Evolutionary conservation across 2,113 vertebrate species (phyloP).

Genomic region (Pomatorhinus ruficollis): DNA sequence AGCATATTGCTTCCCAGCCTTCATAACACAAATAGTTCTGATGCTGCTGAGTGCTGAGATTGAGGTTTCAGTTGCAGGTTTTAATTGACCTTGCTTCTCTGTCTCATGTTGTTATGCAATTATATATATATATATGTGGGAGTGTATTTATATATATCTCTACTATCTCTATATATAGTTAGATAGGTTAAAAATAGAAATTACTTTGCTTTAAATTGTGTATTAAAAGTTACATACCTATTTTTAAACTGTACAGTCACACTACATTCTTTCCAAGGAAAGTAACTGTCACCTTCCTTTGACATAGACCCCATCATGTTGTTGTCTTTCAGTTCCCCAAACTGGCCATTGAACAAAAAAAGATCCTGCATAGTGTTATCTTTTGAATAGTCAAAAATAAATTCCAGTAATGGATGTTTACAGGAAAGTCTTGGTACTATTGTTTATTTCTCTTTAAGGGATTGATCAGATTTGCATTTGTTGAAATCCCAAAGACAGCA

Average conservation of each 20-base stretch:
- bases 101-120: conserved; percentile 28
- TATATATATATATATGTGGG: background rate
- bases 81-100: conserved; percentile 36
- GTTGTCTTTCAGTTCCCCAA: background rate
- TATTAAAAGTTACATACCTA: conserved; percentile 15
- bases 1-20: background rate
- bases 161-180: background rate
- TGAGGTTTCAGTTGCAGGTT: conserved; percentile 30
- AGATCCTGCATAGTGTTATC: background rate
- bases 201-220: background rate
- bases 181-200: conserved; percentile 33
- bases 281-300: conserved; percentile 16
- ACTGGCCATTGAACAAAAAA: background rate
- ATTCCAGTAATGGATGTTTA: background rate
- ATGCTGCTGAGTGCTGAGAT: background rate
- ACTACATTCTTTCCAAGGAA: conserved; percentile 34
- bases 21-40: conserved; percentile 17
- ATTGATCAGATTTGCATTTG: background rate
- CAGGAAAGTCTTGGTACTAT: background rate
- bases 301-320: background rate
- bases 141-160: background rate
- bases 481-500: background rate
- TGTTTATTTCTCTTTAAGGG: background rate
- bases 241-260: conserved; percentile 45
- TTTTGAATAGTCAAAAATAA: background rate